phyloP scores from a whole-genome alignment of 2,797 vertebrate species.

The Argentina silus region DNA sequence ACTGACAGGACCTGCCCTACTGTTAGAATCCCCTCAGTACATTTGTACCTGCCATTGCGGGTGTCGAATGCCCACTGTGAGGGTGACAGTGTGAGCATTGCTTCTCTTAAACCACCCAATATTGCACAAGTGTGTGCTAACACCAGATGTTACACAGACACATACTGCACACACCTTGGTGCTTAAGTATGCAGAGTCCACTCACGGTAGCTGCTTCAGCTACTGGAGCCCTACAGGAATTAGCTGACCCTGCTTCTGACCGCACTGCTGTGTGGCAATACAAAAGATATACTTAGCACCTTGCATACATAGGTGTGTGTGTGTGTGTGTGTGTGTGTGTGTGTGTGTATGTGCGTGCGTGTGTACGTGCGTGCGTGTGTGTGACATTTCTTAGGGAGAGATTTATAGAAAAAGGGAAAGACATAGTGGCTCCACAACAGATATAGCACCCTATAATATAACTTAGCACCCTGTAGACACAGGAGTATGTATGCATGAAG shows the following conservation, averaged over 20 bases:
- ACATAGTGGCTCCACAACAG: slow-evolving; percentile 15
- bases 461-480: slow-evolving; percentile 26
- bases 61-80: no score
- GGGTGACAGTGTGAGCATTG: no score
- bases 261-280: not conserved
- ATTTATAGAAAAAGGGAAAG: not conserved
- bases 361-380: no score
- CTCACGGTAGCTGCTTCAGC: not conserved
- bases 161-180: no score
- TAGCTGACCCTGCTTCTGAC: not conserved
- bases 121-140: no score
- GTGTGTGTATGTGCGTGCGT: not conserved
- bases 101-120: no score
- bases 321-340: slow-evolving; percentile 13
- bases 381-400: not conserved
- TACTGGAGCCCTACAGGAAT: not conserved
- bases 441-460: no score
- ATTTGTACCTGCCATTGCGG: no score
- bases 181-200: not conserved
- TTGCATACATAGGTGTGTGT: slow-evolving; percentile 36
- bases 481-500: slow-evolving; percentile 59
- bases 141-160: no score
- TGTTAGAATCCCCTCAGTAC: no score
- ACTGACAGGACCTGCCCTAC: no score
- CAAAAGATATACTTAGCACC: slow-evolving; percentile 1